phyloP scores from a whole-genome alignment of 1,140 invertebrate species.

The Reticulitermes speratus region DNA sequence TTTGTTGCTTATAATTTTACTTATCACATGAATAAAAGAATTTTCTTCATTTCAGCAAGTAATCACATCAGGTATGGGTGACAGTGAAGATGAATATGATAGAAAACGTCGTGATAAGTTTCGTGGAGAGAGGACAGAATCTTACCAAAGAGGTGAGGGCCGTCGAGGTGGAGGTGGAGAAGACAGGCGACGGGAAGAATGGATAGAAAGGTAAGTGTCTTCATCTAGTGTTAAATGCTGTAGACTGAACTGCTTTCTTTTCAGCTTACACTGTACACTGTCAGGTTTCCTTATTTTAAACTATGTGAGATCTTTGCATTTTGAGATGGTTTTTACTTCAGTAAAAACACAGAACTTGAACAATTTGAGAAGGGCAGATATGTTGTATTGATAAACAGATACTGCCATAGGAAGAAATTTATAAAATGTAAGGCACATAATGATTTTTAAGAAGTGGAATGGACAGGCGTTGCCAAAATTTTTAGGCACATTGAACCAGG shows the following conservation, averaged over 20 bases:
- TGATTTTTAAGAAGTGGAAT: too few relatives aligned
- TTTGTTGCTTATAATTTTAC: neutral
- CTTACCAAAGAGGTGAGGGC: conserved; percentile 63
- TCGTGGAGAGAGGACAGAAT: conserved; percentile 79
- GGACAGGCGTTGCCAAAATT: too few relatives aligned
- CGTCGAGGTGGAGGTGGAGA: conserved; percentile 54
- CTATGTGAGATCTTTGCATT: neutral
- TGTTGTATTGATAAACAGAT: too few relatives aligned
- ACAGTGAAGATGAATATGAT: conserved; percentile 90
- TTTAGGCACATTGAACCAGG: too few relatives aligned
- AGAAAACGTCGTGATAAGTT: conserved; percentile 86
- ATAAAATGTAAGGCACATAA: too few relatives aligned
- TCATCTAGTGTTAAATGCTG: conserved; percentile 33
- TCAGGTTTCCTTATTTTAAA: neutral
- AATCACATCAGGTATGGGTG: conserved; percentile 63
- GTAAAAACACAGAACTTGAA: too few relatives aligned
- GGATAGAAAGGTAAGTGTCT: conserved; percentile 64
- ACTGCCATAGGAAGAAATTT: too few relatives aligned
- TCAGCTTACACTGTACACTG: neutral
- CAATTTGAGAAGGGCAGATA: too few relatives aligned
- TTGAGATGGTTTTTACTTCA: too few relatives aligned
- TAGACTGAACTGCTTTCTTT: neutral
- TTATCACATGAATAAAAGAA: neutral
- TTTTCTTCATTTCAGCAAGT: neutral
- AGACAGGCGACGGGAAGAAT: conserved; percentile 66